A percentile compares a stretch with the other conserved stretches of the same genome.
These are phyloP conservation scores for Leptinotarsa lineolata DNA, from an alignment of 1,140 invertebrate species.

Conservation along the genomic window DNA sequence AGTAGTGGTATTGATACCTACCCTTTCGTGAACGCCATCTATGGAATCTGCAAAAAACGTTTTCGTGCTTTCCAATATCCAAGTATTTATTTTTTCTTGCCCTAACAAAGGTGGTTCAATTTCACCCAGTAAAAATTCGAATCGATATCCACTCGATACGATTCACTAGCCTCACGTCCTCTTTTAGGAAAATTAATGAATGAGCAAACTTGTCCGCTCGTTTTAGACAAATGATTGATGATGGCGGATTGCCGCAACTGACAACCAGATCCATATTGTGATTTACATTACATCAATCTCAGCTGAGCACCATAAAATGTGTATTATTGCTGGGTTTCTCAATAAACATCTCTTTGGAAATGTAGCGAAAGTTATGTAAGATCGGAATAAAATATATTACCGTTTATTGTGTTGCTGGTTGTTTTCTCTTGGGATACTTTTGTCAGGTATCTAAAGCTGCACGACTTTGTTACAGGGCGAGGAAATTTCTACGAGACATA, in stretches of 20 bases:
- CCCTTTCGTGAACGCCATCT: too few species aligned
- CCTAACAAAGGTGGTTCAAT: too few species aligned
- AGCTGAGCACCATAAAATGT: neutral
- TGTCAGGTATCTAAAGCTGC: neutral
- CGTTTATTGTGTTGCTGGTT: neutral
- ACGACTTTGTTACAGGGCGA: neutral
- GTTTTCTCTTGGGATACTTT: conserved; percentile 6
- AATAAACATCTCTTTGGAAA: conserved; percentile 6
- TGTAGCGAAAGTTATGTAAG: conserved; percentile 3
- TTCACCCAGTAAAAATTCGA: too few species aligned
- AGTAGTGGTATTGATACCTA: too few species aligned
- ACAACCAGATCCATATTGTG: neutral
- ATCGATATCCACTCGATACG: too few species aligned
- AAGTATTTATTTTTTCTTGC: too few species aligned
- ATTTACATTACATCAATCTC: neutral
- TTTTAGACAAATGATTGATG: neutral
- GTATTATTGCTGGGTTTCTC: neutral
- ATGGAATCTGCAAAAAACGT: too few species aligned
- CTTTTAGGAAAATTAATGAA: neutral
- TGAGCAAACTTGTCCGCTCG: neutral
- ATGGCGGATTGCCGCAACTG: neutral
- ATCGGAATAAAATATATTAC: conserved; percentile 5
- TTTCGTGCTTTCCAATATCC: too few species aligned
- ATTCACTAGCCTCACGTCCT: too few species aligned
- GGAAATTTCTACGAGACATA: neutral